A percentile compares a stretch with the other conserved stretches of the same genome.
Evolutionary conservation across 2,113 vertebrate species (phyloP).

Genomic region (Chloroceryle aenea): DNA sequence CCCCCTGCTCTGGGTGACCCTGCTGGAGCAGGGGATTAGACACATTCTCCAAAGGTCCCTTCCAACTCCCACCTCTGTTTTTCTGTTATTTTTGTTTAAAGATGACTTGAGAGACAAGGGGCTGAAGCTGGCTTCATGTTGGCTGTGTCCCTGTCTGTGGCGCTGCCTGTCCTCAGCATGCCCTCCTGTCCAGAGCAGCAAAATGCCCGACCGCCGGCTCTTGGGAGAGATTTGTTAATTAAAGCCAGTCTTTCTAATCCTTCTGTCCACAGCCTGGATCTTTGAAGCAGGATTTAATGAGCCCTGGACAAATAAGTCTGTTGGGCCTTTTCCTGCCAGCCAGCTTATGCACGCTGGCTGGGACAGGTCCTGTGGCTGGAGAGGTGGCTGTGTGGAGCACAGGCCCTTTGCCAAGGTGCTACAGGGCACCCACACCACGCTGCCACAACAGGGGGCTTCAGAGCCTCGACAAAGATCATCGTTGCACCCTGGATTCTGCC

Average conservation of each 20-base stretch:
- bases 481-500: background rate
- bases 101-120: background rate
- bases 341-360: background rate
- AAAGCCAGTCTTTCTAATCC: constrained; percentile 54
- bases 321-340: constrained; percentile 44
- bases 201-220: background rate
- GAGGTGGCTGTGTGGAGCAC: background rate
- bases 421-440: background rate
- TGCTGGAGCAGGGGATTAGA: background rate
- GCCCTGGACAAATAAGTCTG: constrained; percentile 8
- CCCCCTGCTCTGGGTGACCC: background rate
- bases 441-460: rapidly evolving
- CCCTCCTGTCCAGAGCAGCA: background rate
- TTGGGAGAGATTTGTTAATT: constrained; percentile 53
- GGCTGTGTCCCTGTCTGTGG: background rate
- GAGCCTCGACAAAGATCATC: background rate
- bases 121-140: rapidly evolving
- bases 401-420: background rate
- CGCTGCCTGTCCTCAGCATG: background rate
- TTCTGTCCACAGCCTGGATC: constrained; percentile 2
- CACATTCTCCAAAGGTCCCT: background rate
- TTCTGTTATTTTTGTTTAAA: background rate
- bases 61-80: background rate
- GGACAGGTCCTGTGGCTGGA: background rate
- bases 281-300: constrained; percentile 12